phyloP scores from a whole-genome alignment of 35 echinoderm and acorn worm species.

The Heliocidaris erythrogramma region DNA sequence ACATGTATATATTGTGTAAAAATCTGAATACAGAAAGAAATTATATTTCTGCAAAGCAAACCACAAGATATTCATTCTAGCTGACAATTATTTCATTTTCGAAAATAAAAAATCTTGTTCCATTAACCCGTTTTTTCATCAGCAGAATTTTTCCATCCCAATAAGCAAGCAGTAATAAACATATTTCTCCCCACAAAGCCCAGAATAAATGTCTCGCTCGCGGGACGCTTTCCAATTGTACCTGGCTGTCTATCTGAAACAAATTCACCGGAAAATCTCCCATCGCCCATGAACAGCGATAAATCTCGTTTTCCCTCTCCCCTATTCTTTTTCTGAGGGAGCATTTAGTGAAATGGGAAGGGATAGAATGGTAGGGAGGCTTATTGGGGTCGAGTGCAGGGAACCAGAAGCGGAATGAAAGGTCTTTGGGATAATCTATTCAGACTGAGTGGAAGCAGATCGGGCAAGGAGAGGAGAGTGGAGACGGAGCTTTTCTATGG shows the following conservation, averaged over 20 bases:
- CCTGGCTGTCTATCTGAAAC: neutral
- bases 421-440: neutral
- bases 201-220: neutral
- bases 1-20: neutral
- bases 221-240: constrained; percentile 5
- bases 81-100: neutral
- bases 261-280: constrained; percentile 1
- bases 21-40: neutral
- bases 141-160: neutral
- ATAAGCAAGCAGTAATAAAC: neutral
- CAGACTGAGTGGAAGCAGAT: neutral
- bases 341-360: neutral
- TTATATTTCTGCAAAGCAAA: neutral
- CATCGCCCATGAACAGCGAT: neutral
- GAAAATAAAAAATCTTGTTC: neutral
- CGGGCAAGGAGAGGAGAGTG: neutral
- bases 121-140: neutral
- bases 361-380: neutral
- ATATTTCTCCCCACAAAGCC: neutral
- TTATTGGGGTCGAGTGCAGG: neutral
- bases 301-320: neutral
- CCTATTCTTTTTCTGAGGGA: neutral
- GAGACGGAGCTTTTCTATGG: no score
- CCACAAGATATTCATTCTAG: neutral
- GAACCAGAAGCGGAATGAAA: neutral